Base-by-base conservation (phyloP, 2,888 invertebrate genomes). In the Xanthia togata region DNA sequence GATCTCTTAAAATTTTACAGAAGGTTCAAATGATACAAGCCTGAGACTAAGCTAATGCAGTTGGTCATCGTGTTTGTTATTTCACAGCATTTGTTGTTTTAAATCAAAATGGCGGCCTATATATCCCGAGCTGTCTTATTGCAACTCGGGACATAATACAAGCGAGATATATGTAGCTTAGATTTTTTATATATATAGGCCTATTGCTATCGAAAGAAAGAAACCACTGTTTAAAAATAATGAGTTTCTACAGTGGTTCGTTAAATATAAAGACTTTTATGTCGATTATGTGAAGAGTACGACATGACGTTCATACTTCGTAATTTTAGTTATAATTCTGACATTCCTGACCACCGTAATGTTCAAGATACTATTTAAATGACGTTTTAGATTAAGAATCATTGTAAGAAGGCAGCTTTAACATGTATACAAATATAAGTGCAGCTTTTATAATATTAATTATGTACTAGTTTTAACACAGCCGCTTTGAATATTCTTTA, bases 291-390 rank as follows among this genome's bases (percentile, higher is more conserved):
- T 3, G 12, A 74, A 47, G 6, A 14, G 31, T 64, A 57, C 11
- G 55, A 31, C 31, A 38, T 26, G 11, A 79, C 17, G n/a, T 78
- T 47, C 8, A 20, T 23, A 60, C 23, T 57, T 47, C 1, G 26
- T 67, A 31, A 50, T 53, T 73, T 65, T 76, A 65, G 44, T 41
- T 26, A 26, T 74, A 70, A 31, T 67, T 57, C 44, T 77, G 78
- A 85, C 73, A 83, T 82, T 74, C 65, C 69, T 55, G n/a, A 78
- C 78, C 83, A 86, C 83, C 83, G 71, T 23, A 57, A 78, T 71
- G 77, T 85, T 82, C 62, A 77, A 71, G 65, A 76, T 59, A 67
- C 11, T 64, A 41, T 63, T 63, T 50, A 35, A 50, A 53, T 35
- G 17, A 81, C 57, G 14, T 82, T 71, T 63, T 70, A 72, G 31